These are phyloP conservation scores for Drosophila histrio DNA, from an alignment of 2,888 invertebrate genomes.

Conservation along the genomic window DNA sequence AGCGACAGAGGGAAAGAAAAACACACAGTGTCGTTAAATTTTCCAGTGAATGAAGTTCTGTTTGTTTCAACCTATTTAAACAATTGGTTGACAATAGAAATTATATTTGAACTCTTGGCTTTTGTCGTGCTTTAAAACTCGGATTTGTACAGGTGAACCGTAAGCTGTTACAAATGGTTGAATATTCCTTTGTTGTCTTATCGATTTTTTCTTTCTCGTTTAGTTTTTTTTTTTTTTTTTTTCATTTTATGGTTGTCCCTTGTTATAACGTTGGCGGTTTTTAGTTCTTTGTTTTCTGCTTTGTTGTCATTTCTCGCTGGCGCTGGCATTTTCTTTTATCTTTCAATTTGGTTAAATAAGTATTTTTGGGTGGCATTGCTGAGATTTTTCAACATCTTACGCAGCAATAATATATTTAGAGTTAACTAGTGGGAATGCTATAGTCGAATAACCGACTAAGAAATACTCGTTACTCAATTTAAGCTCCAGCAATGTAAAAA, in stretches of 20 bases:
- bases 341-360: constrained; percentile 23
- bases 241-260: not conserved
- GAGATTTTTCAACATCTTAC: constrained; percentile 17
- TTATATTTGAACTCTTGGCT: constrained; percentile 29
- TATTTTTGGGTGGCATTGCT: constrained; percentile 28
- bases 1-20: constrained; percentile 7
- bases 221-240: not conserved
- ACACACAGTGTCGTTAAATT: constrained; percentile 1
- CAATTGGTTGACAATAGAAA: constrained; percentile 35
- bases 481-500: too few species aligned
- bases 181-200: constrained; percentile 53
- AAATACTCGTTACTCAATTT: too few species aligned
- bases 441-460: too few species aligned
- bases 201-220: constrained; percentile 57
- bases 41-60: constrained; percentile 4
- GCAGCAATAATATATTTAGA: too few species aligned
- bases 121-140: constrained; percentile 14
- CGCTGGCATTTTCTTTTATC: constrained; percentile 34
- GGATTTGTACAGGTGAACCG: constrained; percentile 38
- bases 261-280: constrained; percentile 18
- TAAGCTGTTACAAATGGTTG: constrained; percentile 31
- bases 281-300: constrained; percentile 38
- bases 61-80: constrained; percentile 31
- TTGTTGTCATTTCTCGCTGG: constrained; percentile 26
- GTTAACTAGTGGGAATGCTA: too few species aligned